A percentile compares a stretch with the other conserved stretches of the same genome.
These are phyloP conservation scores for Buathra laborator DNA, from an alignment of 2,888 invertebrate species.

Conservation along the genomic window DNA sequence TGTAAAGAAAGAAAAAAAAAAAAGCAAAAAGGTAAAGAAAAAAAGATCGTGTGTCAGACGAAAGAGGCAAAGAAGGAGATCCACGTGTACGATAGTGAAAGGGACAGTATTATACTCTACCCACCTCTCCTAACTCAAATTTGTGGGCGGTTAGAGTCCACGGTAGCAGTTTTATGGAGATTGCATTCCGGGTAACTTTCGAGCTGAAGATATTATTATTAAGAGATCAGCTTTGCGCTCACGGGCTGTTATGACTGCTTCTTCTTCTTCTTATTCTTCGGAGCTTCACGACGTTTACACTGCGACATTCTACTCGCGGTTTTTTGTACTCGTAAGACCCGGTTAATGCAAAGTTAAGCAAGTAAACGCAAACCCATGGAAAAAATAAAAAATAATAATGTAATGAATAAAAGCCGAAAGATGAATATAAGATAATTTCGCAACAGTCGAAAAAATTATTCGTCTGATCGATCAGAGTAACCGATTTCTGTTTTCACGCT, in stretches of 20 bases:
- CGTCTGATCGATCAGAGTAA: slow-evolving; percentile 66
- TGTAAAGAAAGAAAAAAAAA: slow-evolving; percentile 8
- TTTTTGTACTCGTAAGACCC: slow-evolving; percentile 32
- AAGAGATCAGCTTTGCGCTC: slow-evolving; percentile 76
- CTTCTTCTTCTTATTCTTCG: slow-evolving; percentile 34
- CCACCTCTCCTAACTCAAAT: slow-evolving; percentile 74
- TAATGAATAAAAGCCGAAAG: slow-evolving; percentile 26
- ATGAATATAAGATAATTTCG: slow-evolving; percentile 44
- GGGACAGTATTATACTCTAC: background rate
- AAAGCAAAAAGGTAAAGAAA: background rate
- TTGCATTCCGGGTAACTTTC: slow-evolving; percentile 79
- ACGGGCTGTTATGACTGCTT: slow-evolving; percentile 49
- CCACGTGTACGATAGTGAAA: slow-evolving; percentile 30
- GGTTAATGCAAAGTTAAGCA: slow-evolving; percentile 46
- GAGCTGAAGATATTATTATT: slow-evolving; percentile 78
- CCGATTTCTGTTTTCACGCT: slow-evolving; percentile 57
- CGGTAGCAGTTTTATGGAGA: slow-evolving; percentile 83
- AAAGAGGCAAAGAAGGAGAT: slow-evolving; percentile 9
- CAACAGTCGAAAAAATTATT: slow-evolving; percentile 72
- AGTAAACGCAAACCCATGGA: slow-evolving; percentile 55
- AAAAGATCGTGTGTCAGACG: slow-evolving; percentile 20
- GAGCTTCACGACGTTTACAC: slow-evolving; percentile 34
- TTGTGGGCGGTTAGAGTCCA: slow-evolving; percentile 76
- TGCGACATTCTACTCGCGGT: slow-evolving; percentile 54
- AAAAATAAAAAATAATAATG: slow-evolving; percentile 15